Base-by-base conservation (phyloP, 35 echinoderm and acorn worm genomes). In the Eucidaris tribuloides region DNA sequence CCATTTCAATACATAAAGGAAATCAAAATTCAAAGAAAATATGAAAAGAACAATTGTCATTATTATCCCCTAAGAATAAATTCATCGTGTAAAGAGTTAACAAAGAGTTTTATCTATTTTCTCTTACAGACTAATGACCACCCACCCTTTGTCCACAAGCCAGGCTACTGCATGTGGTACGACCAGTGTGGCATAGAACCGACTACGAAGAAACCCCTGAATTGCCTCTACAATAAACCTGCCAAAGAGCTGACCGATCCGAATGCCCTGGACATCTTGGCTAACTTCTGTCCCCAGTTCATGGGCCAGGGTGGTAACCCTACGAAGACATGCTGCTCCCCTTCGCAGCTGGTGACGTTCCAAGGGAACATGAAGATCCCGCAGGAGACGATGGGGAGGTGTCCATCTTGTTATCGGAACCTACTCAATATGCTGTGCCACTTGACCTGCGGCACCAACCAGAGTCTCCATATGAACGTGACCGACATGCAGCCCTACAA, bases 361-460 rank as follows among this genome's bases (percentile, higher is more conserved):
- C 32, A 79, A 40, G 31, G 7, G 46, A 87, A 89, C 44, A 87
- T 90, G 3, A 77, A 86, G 33, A 61, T 77, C 3, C 85, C 94
- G 0, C 61, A 86, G 2, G 86, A 97, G 59, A 82, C 88, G 11
- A 71, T 97, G 31, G 79, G 77, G 11, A 57, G 94, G 29, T 97
- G 94, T 45, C 94, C 94, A 29, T 92, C 94, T 1, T 97, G 94
- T 45, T 89, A 92, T 46, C 84, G 84, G 17, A 97, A 97, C 83
- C 90, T 97, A 42, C 37, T 89, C 15, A 89, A 89, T 36, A 30
- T 92, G 19, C 81, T 89, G 25, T 97, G 94, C 50, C 48, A 65
- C 7, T 85, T 91, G 38, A 93, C 90, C 11, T 97, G 94, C 38
- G 79, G 84, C 62, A 81, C 90, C 0, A 78, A 90, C 58, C 85